These are phyloP conservation scores for Simalia tracyae DNA, from an alignment of 2,797 vertebrate genomes.

Conservation along the genomic window DNA sequence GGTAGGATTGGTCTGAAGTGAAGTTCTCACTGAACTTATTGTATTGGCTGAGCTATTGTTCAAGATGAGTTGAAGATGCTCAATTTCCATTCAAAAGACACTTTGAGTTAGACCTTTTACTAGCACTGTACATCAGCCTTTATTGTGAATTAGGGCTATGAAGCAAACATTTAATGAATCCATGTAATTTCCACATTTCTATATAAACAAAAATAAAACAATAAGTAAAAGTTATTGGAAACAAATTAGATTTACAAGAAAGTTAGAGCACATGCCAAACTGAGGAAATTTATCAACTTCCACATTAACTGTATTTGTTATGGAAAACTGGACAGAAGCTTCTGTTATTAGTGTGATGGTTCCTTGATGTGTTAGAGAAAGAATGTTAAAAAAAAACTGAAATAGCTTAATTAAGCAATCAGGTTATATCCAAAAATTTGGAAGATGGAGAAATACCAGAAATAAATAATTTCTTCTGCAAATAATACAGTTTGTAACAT, in stretches of 20 bases:
- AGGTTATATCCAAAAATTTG: not conserved
- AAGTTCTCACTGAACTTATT: not conserved
- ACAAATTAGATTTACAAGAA: constrained; percentile 68
- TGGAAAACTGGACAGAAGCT: constrained; percentile 54
- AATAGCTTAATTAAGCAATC: constrained; percentile 19
- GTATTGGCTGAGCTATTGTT: constrained; percentile 43
- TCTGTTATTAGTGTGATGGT: constrained; percentile 54
- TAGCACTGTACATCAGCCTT: constrained; percentile 44
- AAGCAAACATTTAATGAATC: constrained; percentile 66
- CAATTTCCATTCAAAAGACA: not conserved
- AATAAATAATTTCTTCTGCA: not conserved
- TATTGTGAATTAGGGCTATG: constrained; percentile 57
- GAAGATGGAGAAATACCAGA: not conserved
- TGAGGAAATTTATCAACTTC: constrained; percentile 69
- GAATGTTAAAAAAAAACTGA: constrained; percentile 35
- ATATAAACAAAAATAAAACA: constrained; percentile 50
- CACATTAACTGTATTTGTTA: constrained; percentile 71
- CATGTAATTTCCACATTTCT: constrained; percentile 37
- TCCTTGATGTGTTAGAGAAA: constrained; percentile 38
- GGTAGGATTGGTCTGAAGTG: not conserved
- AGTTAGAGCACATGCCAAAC: constrained; percentile 57
- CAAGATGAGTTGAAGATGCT: constrained; percentile 31
- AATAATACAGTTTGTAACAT: not conserved
- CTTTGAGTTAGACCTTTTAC: constrained; percentile 15
- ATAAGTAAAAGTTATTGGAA: constrained; percentile 72